phyloP scores from a whole-genome alignment of 2,888 invertebrate genomes.

The Keiferia lycopersicella region DNA sequence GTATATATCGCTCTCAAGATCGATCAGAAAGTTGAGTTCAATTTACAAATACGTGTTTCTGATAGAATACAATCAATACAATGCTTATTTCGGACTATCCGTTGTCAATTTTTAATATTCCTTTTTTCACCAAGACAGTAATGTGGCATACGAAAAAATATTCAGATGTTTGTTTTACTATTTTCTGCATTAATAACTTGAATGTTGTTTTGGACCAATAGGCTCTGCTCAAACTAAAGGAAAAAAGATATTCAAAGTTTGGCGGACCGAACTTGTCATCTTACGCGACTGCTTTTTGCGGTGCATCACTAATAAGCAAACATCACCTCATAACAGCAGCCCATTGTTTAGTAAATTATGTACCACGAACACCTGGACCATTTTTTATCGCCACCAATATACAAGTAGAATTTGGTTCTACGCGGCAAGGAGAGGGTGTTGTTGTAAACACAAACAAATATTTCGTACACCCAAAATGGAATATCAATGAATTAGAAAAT shows the following conservation, averaged over 20 bases:
- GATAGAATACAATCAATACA: too few relatives aligned
- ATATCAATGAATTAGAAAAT: not conserved
- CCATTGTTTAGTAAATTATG: not conserved
- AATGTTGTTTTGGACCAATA: not conserved
- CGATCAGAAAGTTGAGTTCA: too few relatives aligned
- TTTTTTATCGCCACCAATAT: not conserved
- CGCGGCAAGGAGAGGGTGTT: not conserved
- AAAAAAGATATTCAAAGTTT: not conserved
- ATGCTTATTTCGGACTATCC: too few relatives aligned
- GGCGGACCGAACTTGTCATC: not conserved
- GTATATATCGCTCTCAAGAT: too few relatives aligned
- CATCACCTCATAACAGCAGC: not conserved
- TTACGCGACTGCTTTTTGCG: too few relatives aligned
- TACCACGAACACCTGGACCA: not conserved
- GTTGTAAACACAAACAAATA: not conserved
- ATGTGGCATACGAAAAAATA: too few relatives aligned
- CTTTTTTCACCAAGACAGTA: too few relatives aligned
- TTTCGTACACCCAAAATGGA: not conserved
- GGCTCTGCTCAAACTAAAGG: not conserved
- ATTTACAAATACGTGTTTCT: too few relatives aligned
- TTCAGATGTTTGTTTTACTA: too few relatives aligned
- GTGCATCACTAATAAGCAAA: not conserved
- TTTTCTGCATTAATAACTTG: too few relatives aligned
- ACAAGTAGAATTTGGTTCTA: not conserved
- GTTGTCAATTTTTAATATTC: too few relatives aligned